Evolutionary conservation across 2,113 vertebrate species (phyloP).

Genomic region (Pristiophorus japonicus): DNA sequence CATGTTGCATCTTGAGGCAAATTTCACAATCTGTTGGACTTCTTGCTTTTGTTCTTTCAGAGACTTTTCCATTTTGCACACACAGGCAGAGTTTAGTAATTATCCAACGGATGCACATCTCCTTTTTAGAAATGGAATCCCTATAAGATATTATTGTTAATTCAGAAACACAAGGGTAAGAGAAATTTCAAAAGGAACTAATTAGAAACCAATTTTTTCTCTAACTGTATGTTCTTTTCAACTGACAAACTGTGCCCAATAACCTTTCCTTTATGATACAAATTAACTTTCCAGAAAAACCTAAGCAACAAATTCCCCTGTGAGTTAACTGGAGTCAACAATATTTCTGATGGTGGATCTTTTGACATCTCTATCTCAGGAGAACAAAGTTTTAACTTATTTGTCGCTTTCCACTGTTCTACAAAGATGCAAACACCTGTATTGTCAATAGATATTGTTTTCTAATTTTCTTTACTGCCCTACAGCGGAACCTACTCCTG

Average conservation of each 20-base stretch:
- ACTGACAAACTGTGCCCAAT: not conserved
- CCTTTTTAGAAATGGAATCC: not conserved
- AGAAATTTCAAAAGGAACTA: no score
- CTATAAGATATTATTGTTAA: not conserved
- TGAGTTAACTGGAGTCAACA: not conserved
- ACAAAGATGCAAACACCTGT: not conserved
- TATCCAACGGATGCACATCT: not conserved
- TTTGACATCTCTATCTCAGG: not conserved
- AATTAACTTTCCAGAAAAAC: not conserved
- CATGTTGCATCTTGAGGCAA: not conserved
- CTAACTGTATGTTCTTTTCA: not conserved
- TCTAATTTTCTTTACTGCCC: not conserved
- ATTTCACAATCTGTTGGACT: not conserved
- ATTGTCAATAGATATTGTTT: not conserved
- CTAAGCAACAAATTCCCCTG: not conserved
- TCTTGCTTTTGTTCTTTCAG: not conserved
- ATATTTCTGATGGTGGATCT: not conserved
- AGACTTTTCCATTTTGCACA: not conserved
- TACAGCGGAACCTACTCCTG: not conserved
- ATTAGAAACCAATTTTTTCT: not conserved
- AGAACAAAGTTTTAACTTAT: not conserved
- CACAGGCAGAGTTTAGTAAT: not conserved
- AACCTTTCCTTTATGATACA: not conserved
- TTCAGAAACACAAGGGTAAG: not conserved
- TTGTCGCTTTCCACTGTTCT: not conserved